Evolutionary conservation across 2,113 vertebrate species (phyloP), one percentile per base, ranked within the genome.

Genomic region (Gobiocypris rarus): DNA sequence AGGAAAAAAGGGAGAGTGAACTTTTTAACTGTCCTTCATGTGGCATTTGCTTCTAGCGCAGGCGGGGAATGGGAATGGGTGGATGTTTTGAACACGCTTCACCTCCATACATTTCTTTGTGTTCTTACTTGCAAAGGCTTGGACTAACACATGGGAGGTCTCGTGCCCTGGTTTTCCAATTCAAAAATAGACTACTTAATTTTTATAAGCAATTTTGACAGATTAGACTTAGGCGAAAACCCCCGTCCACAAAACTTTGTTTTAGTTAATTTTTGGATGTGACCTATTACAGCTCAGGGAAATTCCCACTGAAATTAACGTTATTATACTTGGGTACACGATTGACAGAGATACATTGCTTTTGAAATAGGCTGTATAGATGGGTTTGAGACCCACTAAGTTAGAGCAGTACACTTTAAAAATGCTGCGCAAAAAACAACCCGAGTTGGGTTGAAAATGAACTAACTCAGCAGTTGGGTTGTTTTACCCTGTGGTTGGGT

Each of bases 351-450:
- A 45, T 50, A 9, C 19, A 65, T 34, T 84, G 59, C 34, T 9
- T 19, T 52, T 24, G 28, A 85, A 87, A 91, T 89, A 92, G 92
- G 10, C 13, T 50, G 4, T 50, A 90, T 92, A 92, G 90, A 85
- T 87, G 80, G 28, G 84, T 90, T 91, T 65, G 83, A 86, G 92
- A 91, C 89, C 89, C 22, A 52, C 84, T 87, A 83, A 80, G 87
- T 17, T 83, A 92, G 83, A 89, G 90, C n/a, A n/a, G n/a, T n/a
- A n/a, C n/a, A n/a, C n/a, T n/a, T n/a, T n/a, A n/a, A n/a, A n/a
- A n/a, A n/a, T n/a, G n/a, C n/a, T n/a, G n/a, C n/a, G n/a, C n/a
- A n/a, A n/a, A n/a, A n/a, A n/a, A n/a, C n/a, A n/a, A n/a, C n/a
- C n/a, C n/a, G n/a, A n/a, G n/a, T n/a, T n/a, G n/a, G n/a, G n/a